phyloP scores from a whole-genome alignment of 2,113 vertebrate genomes.

The Dicaeum eximium region DNA sequence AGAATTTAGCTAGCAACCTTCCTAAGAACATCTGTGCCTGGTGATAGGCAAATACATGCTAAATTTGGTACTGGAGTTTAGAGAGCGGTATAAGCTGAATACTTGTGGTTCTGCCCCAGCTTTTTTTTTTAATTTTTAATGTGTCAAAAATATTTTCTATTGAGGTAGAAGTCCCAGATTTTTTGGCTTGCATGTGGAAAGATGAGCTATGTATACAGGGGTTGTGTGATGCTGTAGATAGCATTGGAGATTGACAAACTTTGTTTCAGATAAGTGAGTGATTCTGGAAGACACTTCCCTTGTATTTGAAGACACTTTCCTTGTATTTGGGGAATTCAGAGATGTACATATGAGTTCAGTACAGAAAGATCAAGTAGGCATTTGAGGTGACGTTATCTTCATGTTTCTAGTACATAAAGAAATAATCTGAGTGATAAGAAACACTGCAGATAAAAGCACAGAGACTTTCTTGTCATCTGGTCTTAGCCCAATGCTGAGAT shows the following conservation, averaged over 20 bases:
- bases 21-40: background rate
- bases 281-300: background rate
- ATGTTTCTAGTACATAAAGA: background rate
- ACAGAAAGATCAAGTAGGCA: background rate
- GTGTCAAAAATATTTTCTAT: background rate
- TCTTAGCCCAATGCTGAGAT: background rate
- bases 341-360: background rate
- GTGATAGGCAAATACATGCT: background rate
- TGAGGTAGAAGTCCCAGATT: background rate
- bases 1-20: background rate
- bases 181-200: background rate
- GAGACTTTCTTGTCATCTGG: background rate
- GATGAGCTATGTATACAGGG: background rate
- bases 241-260: background rate
- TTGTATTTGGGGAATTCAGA: background rate
- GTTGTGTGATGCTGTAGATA: background rate
- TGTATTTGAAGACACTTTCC: background rate
- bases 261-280: background rate
- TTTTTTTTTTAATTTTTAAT: background rate
- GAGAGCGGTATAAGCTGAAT: background rate
- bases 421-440: background rate
- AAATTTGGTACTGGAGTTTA: background rate
- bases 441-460: background rate
- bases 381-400: background rate
- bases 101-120: background rate